Conservation (phyloP, 2,888 invertebrate species). For the Lithophane leautieri region DNA sequence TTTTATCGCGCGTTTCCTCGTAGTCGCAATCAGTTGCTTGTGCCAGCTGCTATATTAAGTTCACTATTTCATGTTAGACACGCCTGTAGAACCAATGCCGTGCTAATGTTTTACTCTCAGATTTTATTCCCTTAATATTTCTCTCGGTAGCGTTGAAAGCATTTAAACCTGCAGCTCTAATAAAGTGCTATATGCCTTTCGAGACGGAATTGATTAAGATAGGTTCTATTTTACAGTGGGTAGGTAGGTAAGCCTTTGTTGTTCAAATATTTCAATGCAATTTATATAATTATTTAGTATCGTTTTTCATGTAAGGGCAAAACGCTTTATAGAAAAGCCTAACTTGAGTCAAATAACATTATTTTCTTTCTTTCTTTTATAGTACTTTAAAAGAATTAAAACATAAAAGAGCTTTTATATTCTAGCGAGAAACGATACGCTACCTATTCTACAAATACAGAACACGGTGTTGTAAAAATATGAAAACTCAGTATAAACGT, state of each 20-base stretch:
- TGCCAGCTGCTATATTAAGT: slow-evolving; percentile 65
- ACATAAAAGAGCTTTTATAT: background rate
- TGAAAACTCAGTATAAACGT: background rate
- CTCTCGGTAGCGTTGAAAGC: slow-evolving; percentile 64
- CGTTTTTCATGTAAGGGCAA: no score
- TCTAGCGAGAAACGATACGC: no score
- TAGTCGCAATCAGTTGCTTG: slow-evolving; percentile 35
- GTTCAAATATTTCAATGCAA: background rate
- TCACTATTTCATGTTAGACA: slow-evolving; percentile 72
- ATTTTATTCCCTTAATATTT: slow-evolving; percentile 74
- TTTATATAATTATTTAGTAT: slow-evolving; percentile 1
- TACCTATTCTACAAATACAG: background rate
- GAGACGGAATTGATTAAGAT: slow-evolving; percentile 50
- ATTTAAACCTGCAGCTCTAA: slow-evolving; percentile 31
- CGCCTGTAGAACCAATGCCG: slow-evolving; percentile 70
- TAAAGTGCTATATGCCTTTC: slow-evolving; percentile 51
- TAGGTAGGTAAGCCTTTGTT: background rate
- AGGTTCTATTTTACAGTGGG: background rate
- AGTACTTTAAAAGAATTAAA: no score
- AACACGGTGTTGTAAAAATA: background rate
- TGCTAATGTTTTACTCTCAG: slow-evolving; percentile 72
- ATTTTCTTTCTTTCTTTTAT: no score
- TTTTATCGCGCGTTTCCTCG: slow-evolving; percentile 35
- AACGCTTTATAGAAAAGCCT: no score
- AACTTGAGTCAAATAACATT: no score